Percentiles rank a stretch among this genome's conserved stretches.
Evolutionary conservation across 2,888 invertebrate species (phyloP).

Genomic region (Perizoma affinitatum): DNA sequence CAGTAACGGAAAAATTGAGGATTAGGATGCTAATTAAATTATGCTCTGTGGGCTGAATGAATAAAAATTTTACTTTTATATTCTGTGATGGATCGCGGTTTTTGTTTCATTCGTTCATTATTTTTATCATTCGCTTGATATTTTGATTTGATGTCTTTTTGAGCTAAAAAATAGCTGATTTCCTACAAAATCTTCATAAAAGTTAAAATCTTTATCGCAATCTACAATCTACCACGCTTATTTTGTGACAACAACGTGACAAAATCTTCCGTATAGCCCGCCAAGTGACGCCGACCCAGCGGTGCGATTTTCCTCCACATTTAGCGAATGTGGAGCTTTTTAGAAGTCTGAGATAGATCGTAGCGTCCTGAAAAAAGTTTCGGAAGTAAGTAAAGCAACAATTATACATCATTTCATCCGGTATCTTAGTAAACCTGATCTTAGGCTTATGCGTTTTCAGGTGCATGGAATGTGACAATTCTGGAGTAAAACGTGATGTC

Average conservation of each 20-base stretch:
- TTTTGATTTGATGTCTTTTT: slow-evolving; percentile 23
- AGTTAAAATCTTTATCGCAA: not conserved
- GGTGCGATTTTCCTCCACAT: slow-evolving; percentile 34
- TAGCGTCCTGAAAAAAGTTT: slow-evolving; percentile 6
- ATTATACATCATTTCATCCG: not conserved
- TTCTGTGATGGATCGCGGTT: slow-evolving; percentile 7
- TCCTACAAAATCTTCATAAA: slow-evolving; percentile 4
- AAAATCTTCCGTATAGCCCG: slow-evolving; percentile 15
- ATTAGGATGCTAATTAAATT: no score
- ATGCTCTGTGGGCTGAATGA: no score
- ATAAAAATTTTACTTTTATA: no score
- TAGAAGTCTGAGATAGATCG: slow-evolving; percentile 8
- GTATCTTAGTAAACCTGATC: slow-evolving; percentile 10
- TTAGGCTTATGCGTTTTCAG: slow-evolving; percentile 50
- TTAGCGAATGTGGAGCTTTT: slow-evolving; percentile 23
- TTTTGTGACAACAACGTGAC: not conserved
- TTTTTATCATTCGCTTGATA: slow-evolving; percentile 24
- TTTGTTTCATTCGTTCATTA: slow-evolving; percentile 17
- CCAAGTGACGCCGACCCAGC: slow-evolving; percentile 31
- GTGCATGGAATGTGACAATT: slow-evolving; percentile 65
- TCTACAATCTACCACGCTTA: not conserved
- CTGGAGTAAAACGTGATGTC: slow-evolving; percentile 41
- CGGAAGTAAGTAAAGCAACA: slow-evolving; percentile 30
- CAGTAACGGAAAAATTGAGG: no score
- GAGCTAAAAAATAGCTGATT: slow-evolving; percentile 12